phyloP scores from a whole-genome alignment of 2,113 vertebrate genomes.

The Notothenia rossii region DNA sequence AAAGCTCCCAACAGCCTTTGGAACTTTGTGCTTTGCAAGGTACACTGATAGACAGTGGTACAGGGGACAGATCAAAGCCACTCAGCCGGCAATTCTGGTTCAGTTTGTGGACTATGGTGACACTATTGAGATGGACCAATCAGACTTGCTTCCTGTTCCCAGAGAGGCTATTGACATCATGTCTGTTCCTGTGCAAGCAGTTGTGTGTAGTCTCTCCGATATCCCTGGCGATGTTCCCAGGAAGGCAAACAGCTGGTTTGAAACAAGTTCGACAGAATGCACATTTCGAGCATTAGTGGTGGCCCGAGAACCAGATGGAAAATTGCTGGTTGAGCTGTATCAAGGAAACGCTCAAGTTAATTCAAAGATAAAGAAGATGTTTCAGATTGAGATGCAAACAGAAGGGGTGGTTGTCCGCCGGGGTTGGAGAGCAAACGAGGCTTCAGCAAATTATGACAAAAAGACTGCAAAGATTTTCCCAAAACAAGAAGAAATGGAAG shows the following conservation, averaged over 20 bases:
- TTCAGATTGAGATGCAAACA: conserved; percentile 65
- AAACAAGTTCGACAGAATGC: conserved; percentile 79
- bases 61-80: conserved; percentile 85
- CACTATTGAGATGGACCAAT: conserved; percentile 80
- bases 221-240: conserved; percentile 77
- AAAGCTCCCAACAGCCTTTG: conserved; percentile 69
- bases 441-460: background rate
- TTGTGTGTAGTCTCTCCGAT: conserved; percentile 90
- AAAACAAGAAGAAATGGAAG: conserved; percentile 10
- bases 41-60: conserved; percentile 92
- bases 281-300: conserved; percentile 87
- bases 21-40: conserved; percentile 90
- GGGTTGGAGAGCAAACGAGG: conserved; percentile 27
- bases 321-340: conserved; percentile 90
- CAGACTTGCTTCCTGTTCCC: conserved; percentile 88
- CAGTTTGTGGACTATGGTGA: conserved; percentile 97
- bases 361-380: conserved; percentile 84
- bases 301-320: conserved; percentile 89
- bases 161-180: conserved; percentile 87
- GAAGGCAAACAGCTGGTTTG: conserved; percentile 88
- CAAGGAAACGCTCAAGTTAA: conserved; percentile 87
- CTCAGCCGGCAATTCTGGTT: conserved; percentile 78
- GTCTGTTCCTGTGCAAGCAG: conserved; percentile 91
- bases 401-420: conserved; percentile 27
- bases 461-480: background rate